Percentiles rank a stretch among this genome's conserved stretches.
Evolutionary conservation across 2,888 invertebrate genomes (phyloP).

Genomic region (Frankliniella intonsa): DNA sequence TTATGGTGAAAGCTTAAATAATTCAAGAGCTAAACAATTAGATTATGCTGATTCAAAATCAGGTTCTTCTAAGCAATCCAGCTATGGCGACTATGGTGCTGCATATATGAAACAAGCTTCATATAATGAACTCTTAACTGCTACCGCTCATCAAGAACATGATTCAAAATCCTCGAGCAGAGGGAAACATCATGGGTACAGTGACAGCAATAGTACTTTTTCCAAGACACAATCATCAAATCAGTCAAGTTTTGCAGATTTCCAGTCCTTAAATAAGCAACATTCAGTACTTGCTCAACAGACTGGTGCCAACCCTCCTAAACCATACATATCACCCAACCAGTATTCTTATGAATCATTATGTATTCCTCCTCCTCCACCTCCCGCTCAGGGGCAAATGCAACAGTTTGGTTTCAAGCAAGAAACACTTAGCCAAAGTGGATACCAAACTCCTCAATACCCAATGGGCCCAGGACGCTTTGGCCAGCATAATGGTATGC

Average conservation of each 20-base stretch:
- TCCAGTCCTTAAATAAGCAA: no score
- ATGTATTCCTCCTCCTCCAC: neutral
- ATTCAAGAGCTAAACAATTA: neutral
- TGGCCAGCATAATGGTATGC: constrained; percentile 4
- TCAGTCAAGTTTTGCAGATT: neutral
- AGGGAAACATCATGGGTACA: neutral
- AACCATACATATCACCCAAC: neutral
- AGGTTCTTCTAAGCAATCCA: neutral
- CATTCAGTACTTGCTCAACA: neutral
- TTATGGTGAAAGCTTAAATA: neutral
- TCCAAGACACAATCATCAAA: neutral
- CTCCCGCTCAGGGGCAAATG: neutral
- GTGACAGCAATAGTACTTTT: neutral
- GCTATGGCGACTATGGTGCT: neutral
- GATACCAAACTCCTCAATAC: neutral
- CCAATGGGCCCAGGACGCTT: neutral
- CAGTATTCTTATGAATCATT: neutral
- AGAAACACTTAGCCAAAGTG: neutral
- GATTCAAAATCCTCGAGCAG: no score
- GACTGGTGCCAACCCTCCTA: neutral
- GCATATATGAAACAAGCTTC: neutral
- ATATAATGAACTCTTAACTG: neutral
- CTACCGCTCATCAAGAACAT: neutral
- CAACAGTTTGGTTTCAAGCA: neutral
- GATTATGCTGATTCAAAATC: neutral